phyloP scores from a whole-genome alignment of 2,113 vertebrate species.

The Lophius piscatorius region DNA sequence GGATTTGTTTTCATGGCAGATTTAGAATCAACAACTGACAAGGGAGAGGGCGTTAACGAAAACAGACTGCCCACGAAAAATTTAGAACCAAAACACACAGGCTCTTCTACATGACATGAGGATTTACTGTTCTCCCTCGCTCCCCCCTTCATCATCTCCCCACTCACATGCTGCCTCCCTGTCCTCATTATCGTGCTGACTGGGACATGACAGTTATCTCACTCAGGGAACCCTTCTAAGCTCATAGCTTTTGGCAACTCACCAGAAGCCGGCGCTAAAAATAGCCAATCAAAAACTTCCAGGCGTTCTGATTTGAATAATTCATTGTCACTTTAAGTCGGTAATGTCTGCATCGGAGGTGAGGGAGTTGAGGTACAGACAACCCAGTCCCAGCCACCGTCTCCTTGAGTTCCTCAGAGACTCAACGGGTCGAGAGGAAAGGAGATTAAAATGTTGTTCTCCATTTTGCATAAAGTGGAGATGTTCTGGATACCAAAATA shows the following conservation, averaged over 20 bases:
- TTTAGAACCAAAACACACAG: conserved; percentile 22
- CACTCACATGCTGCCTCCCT: conserved; percentile 20
- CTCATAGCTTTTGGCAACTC: conserved; percentile 62
- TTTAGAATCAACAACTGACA: conserved; percentile 26
- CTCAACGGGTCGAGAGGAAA: conserved; percentile 21
- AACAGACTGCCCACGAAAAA: conserved; percentile 5
- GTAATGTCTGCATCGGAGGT: conserved; percentile 27
- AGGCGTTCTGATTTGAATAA: conserved; percentile 69
- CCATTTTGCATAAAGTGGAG: conserved; percentile 1
- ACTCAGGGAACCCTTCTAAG: conserved; percentile 61
- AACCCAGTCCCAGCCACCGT: conserved; percentile 27
- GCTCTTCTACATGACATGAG: conserved; percentile 30
- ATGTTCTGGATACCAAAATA: conserved; percentile 1
- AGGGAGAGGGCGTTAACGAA: conserved; percentile 4
- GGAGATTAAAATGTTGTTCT: conserved; percentile 4
- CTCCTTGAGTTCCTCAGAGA: conserved; percentile 9
- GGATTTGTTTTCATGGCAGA: conserved; percentile 13
- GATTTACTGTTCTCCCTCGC: conserved; percentile 30
- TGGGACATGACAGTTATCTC: conserved; percentile 65
- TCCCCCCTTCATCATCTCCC: conserved; percentile 18
- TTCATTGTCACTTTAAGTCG: conserved; percentile 60
- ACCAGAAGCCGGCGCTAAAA: conserved; percentile 59
- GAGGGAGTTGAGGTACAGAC: neutral
- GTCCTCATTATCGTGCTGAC: conserved; percentile 50
- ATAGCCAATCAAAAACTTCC: conserved; percentile 67